These are phyloP conservation scores for Phoeniculus purpureus DNA, from an alignment of 2,797 vertebrate species.

Conservation along the genomic window DNA sequence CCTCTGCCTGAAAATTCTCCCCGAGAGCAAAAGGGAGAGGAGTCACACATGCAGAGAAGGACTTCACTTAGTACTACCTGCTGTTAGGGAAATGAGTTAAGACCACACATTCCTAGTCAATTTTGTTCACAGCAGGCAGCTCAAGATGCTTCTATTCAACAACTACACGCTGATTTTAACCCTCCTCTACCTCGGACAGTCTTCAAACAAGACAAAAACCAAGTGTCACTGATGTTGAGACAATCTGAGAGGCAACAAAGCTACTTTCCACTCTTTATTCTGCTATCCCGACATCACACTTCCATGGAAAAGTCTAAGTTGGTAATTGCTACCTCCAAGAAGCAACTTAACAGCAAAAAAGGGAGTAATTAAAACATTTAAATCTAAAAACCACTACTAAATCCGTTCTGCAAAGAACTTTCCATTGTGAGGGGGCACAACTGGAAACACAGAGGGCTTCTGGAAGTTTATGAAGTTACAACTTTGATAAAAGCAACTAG, in stretches of 20 bases:
- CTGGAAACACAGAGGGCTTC: not conserved
- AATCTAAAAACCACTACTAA: not conserved
- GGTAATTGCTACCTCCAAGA: not conserved
- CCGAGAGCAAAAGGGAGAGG: not conserved
- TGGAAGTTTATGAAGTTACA: not conserved
- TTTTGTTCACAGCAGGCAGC: constrained; percentile 69
- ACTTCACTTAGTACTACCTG: constrained; percentile 40
- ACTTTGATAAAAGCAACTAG: not conserved
- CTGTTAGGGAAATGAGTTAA: constrained; percentile 74
- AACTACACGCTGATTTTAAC: constrained; percentile 61
- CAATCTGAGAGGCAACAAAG: not conserved
- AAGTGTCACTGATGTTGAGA: not conserved
- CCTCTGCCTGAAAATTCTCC: constrained; percentile 17
- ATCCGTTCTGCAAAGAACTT: not conserved
- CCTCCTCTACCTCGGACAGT: constrained; percentile 33
- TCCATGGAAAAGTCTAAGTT: not conserved
- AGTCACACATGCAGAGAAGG: constrained; percentile 21
- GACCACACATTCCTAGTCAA: constrained; percentile 69
- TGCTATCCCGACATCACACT: not conserved
- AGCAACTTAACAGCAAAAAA: not conserved
- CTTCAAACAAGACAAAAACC: not conserved
- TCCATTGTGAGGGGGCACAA: not conserved
- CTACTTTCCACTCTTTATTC: not conserved
- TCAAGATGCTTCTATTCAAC: constrained; percentile 62
- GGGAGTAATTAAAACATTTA: not conserved